Evolutionary conservation across 1,140 invertebrate genomes (phyloP).

Genomic region (Mercenaria mercenaria): DNA sequence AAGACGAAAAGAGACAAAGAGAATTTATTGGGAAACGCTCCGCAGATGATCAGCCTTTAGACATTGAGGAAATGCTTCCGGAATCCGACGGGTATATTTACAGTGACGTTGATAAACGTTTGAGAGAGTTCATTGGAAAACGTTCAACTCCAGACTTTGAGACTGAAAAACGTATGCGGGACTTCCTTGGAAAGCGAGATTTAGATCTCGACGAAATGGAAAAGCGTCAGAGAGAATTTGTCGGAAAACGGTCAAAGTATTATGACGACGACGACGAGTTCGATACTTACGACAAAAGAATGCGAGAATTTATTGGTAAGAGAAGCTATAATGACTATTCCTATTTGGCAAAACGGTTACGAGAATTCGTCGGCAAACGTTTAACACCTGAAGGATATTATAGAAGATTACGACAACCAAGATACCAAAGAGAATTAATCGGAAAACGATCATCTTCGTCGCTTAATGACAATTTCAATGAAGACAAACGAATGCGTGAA

Average conservation of each 20-base stretch:
- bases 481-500: constrained; percentile 58
- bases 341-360: constrained; percentile 46
- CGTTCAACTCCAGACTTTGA: background rate
- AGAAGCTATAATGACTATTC: constrained; percentile 37
- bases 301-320: constrained; percentile 54
- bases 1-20: constrained; percentile 54
- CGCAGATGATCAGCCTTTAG: constrained; percentile 6
- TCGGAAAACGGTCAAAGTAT: constrained; percentile 20
- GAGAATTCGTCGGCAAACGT: constrained; percentile 61
- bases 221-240: constrained; percentile 1
- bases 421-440: constrained; percentile 51
- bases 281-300: constrained; percentile 36
- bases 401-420: constrained; percentile 40
- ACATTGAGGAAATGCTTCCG: background rate
- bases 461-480: constrained; percentile 1
- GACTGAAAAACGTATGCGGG: constrained; percentile 45
- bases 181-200: constrained; percentile 51
- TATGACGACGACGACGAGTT: background rate
- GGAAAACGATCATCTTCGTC: constrained; percentile 30
- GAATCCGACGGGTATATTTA: background rate
- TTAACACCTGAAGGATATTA: constrained; percentile 25
- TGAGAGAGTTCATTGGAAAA: constrained; percentile 49
- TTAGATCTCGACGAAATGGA: constrained; percentile 3
- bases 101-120: constrained; percentile 37
- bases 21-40: constrained; percentile 49